Evolutionary conservation across 2,113 vertebrate genomes (phyloP).

Genomic region (Alethe diademata): DNA sequence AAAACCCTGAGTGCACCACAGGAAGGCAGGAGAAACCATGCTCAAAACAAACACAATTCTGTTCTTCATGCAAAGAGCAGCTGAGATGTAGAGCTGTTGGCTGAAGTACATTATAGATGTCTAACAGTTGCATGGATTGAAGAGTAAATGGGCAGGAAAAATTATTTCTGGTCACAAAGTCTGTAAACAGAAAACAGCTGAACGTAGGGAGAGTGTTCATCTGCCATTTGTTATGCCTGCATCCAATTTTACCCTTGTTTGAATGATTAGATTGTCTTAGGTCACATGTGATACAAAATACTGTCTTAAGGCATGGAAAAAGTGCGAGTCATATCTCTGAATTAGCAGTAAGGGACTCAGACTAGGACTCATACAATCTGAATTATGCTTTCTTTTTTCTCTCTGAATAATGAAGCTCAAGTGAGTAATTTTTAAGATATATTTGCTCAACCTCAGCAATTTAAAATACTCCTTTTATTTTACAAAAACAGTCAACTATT

Average conservation of each 20-base stretch:
- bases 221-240: not conserved
- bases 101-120: not conserved
- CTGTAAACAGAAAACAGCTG: not conserved
- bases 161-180: not conserved
- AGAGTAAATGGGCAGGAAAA: not conserved
- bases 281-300: rapidly evolving
- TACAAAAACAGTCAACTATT: not conserved
- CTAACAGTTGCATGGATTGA: not conserved
- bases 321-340: not conserved
- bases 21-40: rapidly evolving
- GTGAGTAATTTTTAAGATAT: not conserved
- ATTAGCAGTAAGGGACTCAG: not conserved
- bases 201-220: not conserved
- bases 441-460: not conserved
- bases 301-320: not conserved
- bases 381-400: not conserved
- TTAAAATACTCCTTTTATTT: not conserved
- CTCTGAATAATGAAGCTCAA: not conserved
- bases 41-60: not conserved
- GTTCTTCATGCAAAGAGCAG: not conserved
- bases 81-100: not conserved
- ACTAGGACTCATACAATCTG: not conserved
- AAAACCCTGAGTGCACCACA: not conserved
- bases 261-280: not conserved
- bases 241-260: not conserved